Evolutionary conservation across 2,888 invertebrate species (phyloP), one percentile per base, ranked within the genome.

Genomic region (Cephus rjabovi): DNA sequence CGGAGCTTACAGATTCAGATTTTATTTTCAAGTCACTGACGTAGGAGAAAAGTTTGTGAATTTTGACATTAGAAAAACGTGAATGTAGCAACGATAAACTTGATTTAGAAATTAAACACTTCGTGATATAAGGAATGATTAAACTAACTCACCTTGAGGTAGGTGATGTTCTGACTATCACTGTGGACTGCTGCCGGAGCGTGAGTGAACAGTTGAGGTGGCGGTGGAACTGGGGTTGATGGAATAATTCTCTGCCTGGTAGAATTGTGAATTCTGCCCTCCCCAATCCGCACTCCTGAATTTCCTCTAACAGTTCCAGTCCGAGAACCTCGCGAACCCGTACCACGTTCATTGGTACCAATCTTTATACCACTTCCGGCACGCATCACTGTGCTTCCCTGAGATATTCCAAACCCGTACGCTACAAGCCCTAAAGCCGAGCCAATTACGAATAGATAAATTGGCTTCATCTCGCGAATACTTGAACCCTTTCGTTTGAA

Each of bases 281-380:
- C 90, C 73, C 90, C 90, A n/a, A 90, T 85, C 12, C 83, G 85
- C 68, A 90, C 87, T 4, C 87, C 89, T 11, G 87, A 87, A 79
- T 83, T 85, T 34, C 89, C 86, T 68, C 90, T 84, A 15, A 87
- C 86, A 3, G 79, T 79, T 12, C 71, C 71, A 71, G 34, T 30
- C 12, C 35, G 34, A 9, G 74, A 33, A 12, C 74, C 35, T n/a
- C 71, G 71, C 15, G 37, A 37, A 34, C 33, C 34, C 33, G 80
- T 78, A 74, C 76, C 79, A 37, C 74, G 73, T 40, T 69, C 78
- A 68, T 78, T 81, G 68, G 82, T 86, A 35, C 89, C 88, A 12
- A 88, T 83, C 34, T 85, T 84, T 9, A 83, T 82, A 9, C 89
- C 88, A 73, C 87, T 89, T 4, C 87, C 84, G 23, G 87, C 88